A percentile compares a stretch with the other conserved stretches of the same genome.
Evolutionary conservation across 2,113 vertebrate species (phyloP).

Genomic region (Chelonoidis abingdonii): DNA sequence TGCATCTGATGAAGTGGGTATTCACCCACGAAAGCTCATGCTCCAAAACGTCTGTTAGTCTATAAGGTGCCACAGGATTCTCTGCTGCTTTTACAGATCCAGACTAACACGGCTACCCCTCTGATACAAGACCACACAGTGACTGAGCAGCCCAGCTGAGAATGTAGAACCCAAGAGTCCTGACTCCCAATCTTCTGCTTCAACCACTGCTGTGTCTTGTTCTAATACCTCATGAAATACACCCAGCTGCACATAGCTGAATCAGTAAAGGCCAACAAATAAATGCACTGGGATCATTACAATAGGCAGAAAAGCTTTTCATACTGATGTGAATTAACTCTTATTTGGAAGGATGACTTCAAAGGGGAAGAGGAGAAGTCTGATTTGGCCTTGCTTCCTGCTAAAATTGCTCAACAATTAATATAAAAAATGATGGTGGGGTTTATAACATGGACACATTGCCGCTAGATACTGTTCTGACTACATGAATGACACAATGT

Average conservation of each 20-base stretch:
- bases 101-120: no score
- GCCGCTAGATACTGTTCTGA: neutral
- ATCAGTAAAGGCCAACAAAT: neutral
- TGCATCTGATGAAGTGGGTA: no score
- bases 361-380: neutral
- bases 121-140: rapidly evolving
- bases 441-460: neutral
- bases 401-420: neutral
- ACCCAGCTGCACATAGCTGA: rapidly evolving
- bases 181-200: rapidly evolving
- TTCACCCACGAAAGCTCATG: no score
- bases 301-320: neutral
- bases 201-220: neutral
- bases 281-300: neutral
- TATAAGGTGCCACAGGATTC: no score
- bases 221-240: rapidly evolving
- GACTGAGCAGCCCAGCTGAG: rapidly evolving
- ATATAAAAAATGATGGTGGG: neutral
- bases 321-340: neutral
- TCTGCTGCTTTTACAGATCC: no score
- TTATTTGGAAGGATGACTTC: neutral
- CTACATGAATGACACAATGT: neutral
- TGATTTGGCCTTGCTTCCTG: neutral
- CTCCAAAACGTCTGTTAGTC: no score
- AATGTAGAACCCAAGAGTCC: rapidly evolving